phyloP scores from a whole-genome alignment of 2,797 vertebrate genomes.

The Neomorphus geoffroyi region DNA sequence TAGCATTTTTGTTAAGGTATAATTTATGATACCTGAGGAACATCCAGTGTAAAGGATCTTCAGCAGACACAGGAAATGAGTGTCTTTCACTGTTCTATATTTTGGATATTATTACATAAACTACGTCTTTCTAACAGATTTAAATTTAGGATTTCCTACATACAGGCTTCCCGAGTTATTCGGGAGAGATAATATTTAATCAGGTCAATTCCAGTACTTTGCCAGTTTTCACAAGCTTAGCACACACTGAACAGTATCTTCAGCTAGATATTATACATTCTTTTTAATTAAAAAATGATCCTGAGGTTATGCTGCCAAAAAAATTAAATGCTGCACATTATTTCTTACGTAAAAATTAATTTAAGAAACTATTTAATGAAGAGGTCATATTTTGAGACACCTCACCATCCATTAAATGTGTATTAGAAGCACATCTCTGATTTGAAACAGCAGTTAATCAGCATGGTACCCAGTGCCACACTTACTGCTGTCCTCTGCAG shows the following conservation, averaged over 20 bases:
- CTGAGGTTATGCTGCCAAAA: neutral
- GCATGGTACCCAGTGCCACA: neutral
- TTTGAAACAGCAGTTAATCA: neutral
- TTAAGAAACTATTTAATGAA: neutral
- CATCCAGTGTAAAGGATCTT: neutral
- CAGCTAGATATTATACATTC: neutral
- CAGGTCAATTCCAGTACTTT: neutral
- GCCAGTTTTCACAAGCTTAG: neutral
- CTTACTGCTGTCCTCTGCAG: neutral
- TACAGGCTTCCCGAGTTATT: neutral
- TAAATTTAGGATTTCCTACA: neutral
- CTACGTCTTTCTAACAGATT: neutral
- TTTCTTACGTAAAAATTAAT: neutral
- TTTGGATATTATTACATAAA: neutral
- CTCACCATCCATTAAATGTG: neutral
- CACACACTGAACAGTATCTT: rapidly evolving
- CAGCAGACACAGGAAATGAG: neutral
- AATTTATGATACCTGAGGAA: neutral
- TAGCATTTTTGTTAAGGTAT: neutral
- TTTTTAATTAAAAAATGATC: neutral
- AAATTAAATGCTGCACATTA: neutral
- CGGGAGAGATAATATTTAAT: neutral
- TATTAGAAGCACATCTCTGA: neutral
- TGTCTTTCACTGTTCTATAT: neutral
- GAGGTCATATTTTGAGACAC: neutral